phyloP scores from a whole-genome alignment of 2,113 vertebrate genomes.

The Arothron firmamentum region DNA sequence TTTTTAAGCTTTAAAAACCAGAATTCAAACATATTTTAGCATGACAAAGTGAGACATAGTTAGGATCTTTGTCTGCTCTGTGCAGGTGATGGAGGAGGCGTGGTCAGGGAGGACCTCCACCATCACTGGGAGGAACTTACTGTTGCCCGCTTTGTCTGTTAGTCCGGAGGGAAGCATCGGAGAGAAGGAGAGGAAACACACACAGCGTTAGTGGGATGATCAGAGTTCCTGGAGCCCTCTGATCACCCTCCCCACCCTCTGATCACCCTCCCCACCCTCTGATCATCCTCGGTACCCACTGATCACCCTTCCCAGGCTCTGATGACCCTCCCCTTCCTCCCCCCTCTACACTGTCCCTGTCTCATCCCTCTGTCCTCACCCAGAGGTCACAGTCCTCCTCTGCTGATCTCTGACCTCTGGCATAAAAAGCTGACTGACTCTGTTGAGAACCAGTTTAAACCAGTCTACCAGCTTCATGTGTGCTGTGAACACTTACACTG shows the following conservation, averaged over 20 bases:
- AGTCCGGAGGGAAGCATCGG: conserved; percentile 46
- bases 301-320: conserved; percentile 2
- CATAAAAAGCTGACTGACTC: too few relatives aligned
- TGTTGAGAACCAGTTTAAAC: conserved; percentile 4
- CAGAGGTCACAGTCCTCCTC: conserved; percentile 21
- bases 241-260: conserved; percentile 2
- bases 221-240: background rate
- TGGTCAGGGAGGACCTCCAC: background rate
- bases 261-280: background rate
- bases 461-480: too few relatives aligned
- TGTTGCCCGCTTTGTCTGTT: conserved; percentile 60
- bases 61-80: too few relatives aligned
- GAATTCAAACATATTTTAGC: background rate
- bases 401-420: conserved; percentile 27
- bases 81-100: too few relatives aligned
- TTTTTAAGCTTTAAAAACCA: background rate
- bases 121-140: conserved; percentile 57
- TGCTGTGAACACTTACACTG: too few relatives aligned
- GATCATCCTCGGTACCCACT: background rate
- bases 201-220: background rate
- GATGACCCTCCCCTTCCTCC: too few relatives aligned
- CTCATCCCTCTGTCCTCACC: too few relatives aligned
- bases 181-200: conserved; percentile 15
- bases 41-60: too few relatives aligned
- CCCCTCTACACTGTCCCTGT: too few relatives aligned